Conservation (phyloP, 2,113 vertebrate genomes). For the Elephas maximus region DNA sequence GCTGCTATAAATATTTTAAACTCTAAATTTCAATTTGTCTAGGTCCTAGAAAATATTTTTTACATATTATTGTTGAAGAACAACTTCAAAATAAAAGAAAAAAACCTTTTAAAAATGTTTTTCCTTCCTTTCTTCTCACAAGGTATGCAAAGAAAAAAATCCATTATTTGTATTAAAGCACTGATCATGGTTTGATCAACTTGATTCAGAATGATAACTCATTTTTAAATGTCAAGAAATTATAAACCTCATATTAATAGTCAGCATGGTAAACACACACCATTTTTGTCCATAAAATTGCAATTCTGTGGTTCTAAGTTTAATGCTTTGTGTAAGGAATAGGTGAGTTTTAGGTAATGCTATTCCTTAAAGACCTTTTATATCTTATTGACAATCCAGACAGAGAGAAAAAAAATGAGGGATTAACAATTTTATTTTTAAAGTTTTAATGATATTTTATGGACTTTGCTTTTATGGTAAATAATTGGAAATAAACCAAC, state of each 20-base stretch:
- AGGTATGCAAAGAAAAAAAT: background rate
- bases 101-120: background rate
- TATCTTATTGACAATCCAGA: background rate
- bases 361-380: background rate
- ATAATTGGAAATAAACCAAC: background rate
- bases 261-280: background rate
- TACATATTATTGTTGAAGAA: background rate
- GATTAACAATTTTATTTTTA: background rate
- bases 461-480: background rate
- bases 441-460: background rate
- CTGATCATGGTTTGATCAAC: background rate
- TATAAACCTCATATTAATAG: background rate
- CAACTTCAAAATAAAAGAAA: background rate
- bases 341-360: background rate
- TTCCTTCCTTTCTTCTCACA: background rate
- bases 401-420: background rate
- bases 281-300: background rate
- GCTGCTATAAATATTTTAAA: background rate
- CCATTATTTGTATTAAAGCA: background rate
- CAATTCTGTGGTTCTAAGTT: background rate
- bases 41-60: conserved; percentile 27
- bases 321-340: background rate
- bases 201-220: background rate
- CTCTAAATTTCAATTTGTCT: background rate
- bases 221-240: background rate